Evolutionary conservation across 2,888 invertebrate species (phyloP), one percentile per base, ranked within the genome.

Genomic region (Scaptomyza caliginosa): DNA sequence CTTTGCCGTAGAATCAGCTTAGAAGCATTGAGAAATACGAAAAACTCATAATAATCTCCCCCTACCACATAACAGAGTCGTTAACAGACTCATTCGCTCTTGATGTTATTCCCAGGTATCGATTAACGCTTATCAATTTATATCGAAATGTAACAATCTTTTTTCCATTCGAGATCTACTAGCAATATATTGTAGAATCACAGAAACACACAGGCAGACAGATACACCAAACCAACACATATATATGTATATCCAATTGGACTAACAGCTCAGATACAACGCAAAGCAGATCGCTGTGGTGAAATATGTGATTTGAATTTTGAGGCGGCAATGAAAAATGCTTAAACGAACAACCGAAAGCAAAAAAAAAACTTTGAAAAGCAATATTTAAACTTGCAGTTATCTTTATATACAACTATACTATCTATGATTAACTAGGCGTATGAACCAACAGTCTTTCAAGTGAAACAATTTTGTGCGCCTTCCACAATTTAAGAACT

Each of bases 301-400:
- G 34, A 55, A 65, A 56, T 66, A 59, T 76, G 72, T 72, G 72
- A 72, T 59, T 72, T 40, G 45, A 71, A 24, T 38, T 64, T 76
- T 56, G 24, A 38, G 30, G 36, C 34, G 52, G 21, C 13, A 23
- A 28, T 8, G 21, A 19, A n/a, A 28, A n/a, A 38, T 11, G 21
- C 19, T 38, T 39, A 21, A 21, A 23, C 13, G 16, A 38, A 34
- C 19, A 24, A 30, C 13, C 6, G 7, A 32, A 28, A 17, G 43
- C 66, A 21, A 39, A 48, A 21, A 19, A 42, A 23, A 26, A 45
- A 40, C 30, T 19, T 55, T 65, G 51, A 72, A 56, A 76, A 72
- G 71, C 71, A 76, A 72, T 77, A 77, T 77, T 56, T 46, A 56
- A 52, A 59, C 42, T 50, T 73, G 60, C 62, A 51, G 46, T 23